Conservation (phyloP, 2,113 vertebrate genomes). For the Collichthys lucidus region DNA sequence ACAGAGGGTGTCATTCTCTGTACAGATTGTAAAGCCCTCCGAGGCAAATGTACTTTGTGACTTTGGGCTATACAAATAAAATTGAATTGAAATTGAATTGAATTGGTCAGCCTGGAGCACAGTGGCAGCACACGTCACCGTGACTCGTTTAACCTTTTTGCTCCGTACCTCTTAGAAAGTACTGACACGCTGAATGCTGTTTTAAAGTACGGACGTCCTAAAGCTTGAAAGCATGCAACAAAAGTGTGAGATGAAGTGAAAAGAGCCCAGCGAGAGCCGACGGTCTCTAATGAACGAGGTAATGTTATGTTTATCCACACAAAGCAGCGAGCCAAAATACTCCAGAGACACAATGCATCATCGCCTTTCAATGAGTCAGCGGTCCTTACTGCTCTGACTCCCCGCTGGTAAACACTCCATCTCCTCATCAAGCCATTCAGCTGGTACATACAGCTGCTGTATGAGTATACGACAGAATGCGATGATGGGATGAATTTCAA, state of each 20-base stretch:
- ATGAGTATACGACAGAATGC: neutral
- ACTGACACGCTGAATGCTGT: too few relatives aligned
- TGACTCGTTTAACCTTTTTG: neutral
- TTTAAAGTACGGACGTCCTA: neutral
- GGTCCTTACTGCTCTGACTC: neutral
- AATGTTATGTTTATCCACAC: neutral
- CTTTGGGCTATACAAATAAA: too few relatives aligned
- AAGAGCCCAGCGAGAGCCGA: neutral
- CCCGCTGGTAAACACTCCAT: neutral
- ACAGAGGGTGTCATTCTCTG: too few relatives aligned
- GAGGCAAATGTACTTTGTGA: too few relatives aligned
- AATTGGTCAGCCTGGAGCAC: neutral
- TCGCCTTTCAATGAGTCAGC: neutral
- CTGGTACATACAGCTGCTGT: neutral
- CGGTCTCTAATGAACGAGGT: neutral
- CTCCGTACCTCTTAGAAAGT: neutral
- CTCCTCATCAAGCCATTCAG: neutral
- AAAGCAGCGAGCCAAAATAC: neutral
- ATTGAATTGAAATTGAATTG: too few relatives aligned
- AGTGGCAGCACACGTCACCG: neutral
- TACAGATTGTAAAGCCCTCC: too few relatives aligned
- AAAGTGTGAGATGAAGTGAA: neutral
- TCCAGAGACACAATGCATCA: slow-evolving; percentile 3
- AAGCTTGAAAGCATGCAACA: neutral
- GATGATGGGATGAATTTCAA: neutral